Base-by-base conservation (phyloP, 2,797 vertebrate genomes). In the Chloroceryle amazona region DNA sequence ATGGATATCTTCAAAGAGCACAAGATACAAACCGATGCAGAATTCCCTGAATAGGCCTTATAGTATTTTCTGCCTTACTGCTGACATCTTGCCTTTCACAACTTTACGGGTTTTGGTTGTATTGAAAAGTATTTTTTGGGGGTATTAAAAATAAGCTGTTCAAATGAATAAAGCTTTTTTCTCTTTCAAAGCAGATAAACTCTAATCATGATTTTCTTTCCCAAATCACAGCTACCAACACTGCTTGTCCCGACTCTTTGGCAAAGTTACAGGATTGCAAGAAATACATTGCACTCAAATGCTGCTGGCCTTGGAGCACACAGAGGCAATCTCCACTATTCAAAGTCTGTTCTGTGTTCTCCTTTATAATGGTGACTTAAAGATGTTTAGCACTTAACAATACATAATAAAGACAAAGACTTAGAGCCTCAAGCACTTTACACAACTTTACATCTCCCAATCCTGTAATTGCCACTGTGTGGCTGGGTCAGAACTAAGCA, bases 361-460 rank as follows among this genome's bases (percentile, higher is more conserved):
- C 57, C 33, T 39, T 95, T 81, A 49, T 35, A 86, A 63, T 7
- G 28, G 57, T 23, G 39, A 57, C 81, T 91, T 90, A 86, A 86
- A 79, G 82, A 86, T 42, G n/a, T 62, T 84, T 66, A 89, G 79
- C 35, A 41, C 62, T 86, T 54, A 82, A 92, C 81, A 86, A 66
- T 54, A 68, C 13, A 46, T 8, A 68, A 52, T 72, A 65, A 86
- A 93, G 75, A 94, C 87, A 92, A 88, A 91, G 49, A n/a, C 19
- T 92, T 44, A 62, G 66, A 95, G 68, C 70, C 75, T 90, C 79
- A n/a, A 81, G 62, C 12, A 70, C 25, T 84, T 95, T 66, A 84
- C 44, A 84, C 68, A 66, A 28, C 44, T 91, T 90, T 65, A 72
- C 23, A 78, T 57, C 63, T 85, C 63, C 22, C 71, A 80, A 15